Evolutionary conservation across 2,888 invertebrate species (phyloP), one percentile per base, ranked within the genome.

Genomic region (Apodemia hepburni): DNA sequence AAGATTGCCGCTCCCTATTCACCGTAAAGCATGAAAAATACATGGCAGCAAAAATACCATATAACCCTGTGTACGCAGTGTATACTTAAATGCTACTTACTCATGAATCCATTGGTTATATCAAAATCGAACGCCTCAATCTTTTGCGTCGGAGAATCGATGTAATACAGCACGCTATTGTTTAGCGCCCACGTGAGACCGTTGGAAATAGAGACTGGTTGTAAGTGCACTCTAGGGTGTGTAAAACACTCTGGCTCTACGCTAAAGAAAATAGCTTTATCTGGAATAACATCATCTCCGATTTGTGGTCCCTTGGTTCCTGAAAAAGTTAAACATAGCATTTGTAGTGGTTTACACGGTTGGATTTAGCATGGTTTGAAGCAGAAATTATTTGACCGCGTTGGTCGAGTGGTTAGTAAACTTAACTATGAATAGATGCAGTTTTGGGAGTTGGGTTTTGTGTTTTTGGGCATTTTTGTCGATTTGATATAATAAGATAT

Each of bases 171-270:
- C 57, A 92, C 92, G 29, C 92, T 83, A 73, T 95, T 93, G 70
- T 95, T 94, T 11, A 84, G 80, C 8, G 94, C 93, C 96, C 96
- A 97, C 5, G 93, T 93, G 45, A 97, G 75, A 0, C 97, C 97
- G 75, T 96, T 97, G 54, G 96, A 96, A 60, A 95, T 93, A 35
- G 93, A 89, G 5, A 95, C 92, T 0, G 89, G 87, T 0, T 80
- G 78, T 42, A 87, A 38, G 0, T 80, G 78, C 0, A 78, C 70
- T 11, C 71, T 77, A 0, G 80, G 84, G 2, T 65, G 18, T 0
- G 65, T 65, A 69, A 80, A 71, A 59, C 73, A 60, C 72, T 86
- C 67, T 49, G 81, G 80, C 1, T 80, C 77, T 7, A 95, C 74
- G 65, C 87, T 85, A 80, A 94, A 95, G 29, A 95, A 78, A 0